Evolutionary conservation across 2,888 invertebrate genomes (phyloP).

Genomic region (Autographa gamma): DNA sequence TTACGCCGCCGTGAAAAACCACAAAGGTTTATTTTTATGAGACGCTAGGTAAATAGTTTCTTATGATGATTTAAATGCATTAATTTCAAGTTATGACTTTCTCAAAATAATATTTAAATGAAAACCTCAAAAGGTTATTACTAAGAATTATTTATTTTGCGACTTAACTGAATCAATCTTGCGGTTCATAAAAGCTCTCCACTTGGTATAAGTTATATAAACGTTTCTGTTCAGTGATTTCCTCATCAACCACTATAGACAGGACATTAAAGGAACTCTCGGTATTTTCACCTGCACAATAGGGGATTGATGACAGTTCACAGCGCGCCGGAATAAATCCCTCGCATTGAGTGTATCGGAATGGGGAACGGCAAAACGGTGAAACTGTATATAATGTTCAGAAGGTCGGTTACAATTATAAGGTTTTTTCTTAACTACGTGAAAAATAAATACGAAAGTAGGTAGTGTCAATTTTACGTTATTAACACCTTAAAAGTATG

Average conservation of each 20-base stretch:
- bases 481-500: no score
- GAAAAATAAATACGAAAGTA: neutral
- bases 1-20: slow-evolving; percentile 1
- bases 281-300: slow-evolving; percentile 51
- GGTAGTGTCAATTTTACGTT: no score
- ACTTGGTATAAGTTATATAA: neutral
- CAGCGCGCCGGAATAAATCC: slow-evolving; percentile 66
- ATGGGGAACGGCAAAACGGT: slow-evolving; percentile 20
- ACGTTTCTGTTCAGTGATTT: slow-evolving; percentile 1
- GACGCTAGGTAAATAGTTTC: neutral
- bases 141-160: no score
- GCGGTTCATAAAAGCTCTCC: neutral
- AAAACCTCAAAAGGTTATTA: no score
- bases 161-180: neutral
- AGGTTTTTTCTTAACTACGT: neutral
- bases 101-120: neutral
- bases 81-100: neutral
- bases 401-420: slow-evolving; percentile 14
- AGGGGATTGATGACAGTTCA: slow-evolving; percentile 65
- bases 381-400: neutral
- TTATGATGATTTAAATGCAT: neutral
- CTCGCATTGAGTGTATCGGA: slow-evolving; percentile 65
- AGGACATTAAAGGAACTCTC: slow-evolving; percentile 31
- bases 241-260: slow-evolving; percentile 11
- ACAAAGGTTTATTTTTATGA: neutral